Base-by-base conservation (phyloP, 2,113 vertebrate genomes). In the Cochlearius cochlearius region DNA sequence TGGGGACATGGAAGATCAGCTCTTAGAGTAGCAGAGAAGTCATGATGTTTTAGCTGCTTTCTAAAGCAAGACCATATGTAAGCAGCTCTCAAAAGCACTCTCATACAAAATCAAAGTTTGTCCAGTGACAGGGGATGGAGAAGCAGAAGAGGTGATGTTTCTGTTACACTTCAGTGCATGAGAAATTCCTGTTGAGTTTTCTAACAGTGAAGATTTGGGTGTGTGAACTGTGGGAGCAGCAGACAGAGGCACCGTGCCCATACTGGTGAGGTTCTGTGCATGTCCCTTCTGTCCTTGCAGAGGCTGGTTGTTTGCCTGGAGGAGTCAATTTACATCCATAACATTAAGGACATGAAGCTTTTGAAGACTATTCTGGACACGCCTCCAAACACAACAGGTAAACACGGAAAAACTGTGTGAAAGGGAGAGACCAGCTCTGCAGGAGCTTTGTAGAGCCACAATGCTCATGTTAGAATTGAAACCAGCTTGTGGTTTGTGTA, bases 331-430 rank as follows among this genome's bases (percentile, higher is more conserved):
- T 99, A 99, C 96, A 99, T 99, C 94, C 99, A 99, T 95, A 99
- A 99, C 94, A 99, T 99, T 90, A 99, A 99, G 94, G 99, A 99
- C 96, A 99, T 99, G 99, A 99, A 99, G 94, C 98, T 99, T 82
- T 93, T 99, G 94, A 99, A 99, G 97, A 99, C 99, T 36, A 98
- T 99, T 94, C 95, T 99, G 96, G 99, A 99, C 95, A 98, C 98
- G 3, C 99, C 99, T 49, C 94, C 96, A 58, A 99, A 99, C 91
- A 96, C 98, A 23, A 98, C 99, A 98, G 99, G 99, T 99, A 97
- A 95, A 97, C 11, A 6, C 2, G 0, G 41, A 20, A 77, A 39
- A 83, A 1, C 14, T 30, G 29, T 11, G 52, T 63, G 55, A 52
- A 19, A 81, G 38, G 41, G 59, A 68, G n/a, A 72, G 39, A 30